Base-by-base conservation (phyloP, 2,113 vertebrate genomes). In the Dascyllus trimaculatus region DNA sequence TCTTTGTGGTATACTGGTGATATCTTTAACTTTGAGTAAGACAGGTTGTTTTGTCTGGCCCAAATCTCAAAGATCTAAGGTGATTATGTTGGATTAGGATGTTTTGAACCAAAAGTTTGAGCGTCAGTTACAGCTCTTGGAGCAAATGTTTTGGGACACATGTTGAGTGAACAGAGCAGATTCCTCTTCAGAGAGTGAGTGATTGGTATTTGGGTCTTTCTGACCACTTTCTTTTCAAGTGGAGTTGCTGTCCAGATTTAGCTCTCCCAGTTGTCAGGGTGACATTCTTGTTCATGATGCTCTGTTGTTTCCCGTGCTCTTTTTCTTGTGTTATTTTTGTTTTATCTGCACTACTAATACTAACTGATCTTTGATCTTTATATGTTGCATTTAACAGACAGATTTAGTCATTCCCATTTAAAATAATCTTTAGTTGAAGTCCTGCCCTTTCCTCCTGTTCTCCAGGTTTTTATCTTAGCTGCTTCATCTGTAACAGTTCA, bases 251-350 rank as follows among this genome's bases (percentile, higher is more conserved):
- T 88, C 84, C 83, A 82, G 70, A 91, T 88, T 52, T 90, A 90
- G 87, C 71, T 62, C 84, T 81, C 62, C 43, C 91, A 93, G 86
- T 85, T 91, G 89, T 91, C 81, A 46, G 57, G 87, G 79, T 46
- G 78, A 84, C 85, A 88, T 89, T 91, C 80, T 78, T 79, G 21
- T 21, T 71, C 54, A 69, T 6, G 18, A 69, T 49, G 68, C 43
- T 58, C 3, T 32, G 56, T 85, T 60, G 57, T 57, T 63, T 81
- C 84, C 29, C 3, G 14, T 35, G 21, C 60, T 40, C 25, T 32
- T 61, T 60, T 32, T 4, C 17, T 53, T n/a, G 17, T 13, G 24
- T 54, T 51, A 58, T 5, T 32, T 61, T 18, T 38, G 1, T 49
- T 66, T 57, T 2, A 24, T 65, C 26, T 35, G 0, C 18, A 56